Conservation (phyloP, 37 sponge, comb jelly and placozoan species). For the Ephydatia muelleri region DNA sequence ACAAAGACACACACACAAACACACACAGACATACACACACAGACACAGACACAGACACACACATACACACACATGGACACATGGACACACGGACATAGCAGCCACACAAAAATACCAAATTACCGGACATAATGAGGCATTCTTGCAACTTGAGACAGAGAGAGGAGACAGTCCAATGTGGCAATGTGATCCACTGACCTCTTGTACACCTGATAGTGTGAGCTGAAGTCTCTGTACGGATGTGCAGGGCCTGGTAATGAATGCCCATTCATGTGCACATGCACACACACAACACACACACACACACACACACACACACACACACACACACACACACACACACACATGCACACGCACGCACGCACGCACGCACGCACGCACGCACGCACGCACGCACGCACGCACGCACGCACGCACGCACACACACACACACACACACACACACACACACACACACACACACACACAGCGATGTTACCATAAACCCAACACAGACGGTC, state of each 20-base stretch:
- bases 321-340: background rate
- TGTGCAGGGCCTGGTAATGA: no score
- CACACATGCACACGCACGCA: no score
- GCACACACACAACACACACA: no score
- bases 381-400: background rate
- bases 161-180: conserved; percentile 52
- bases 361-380: no score
- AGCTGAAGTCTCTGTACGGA: conserved; percentile 44
- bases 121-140: conserved; percentile 56
- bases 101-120: background rate
- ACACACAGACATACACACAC: no score
- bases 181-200: conserved; percentile 40
- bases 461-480: no score
- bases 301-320: background rate
- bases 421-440: conserved; percentile 11
- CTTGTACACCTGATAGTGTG: conserved; percentile 27
- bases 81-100: conserved; percentile 8
- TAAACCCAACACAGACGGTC: no score
- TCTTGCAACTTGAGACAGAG: conserved; percentile 47
- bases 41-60: conserved; percentile 8
- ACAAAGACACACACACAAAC: no score
- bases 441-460: conserved; percentile 4
- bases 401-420: background rate
- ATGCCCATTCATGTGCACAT: no score
- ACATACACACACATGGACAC: conserved; percentile 4